Percentiles rank a stretch among this genome's conserved stretches.
phyloP scores from a whole-genome alignment of 2,888 invertebrate species.

The Trichopoda pennipes region DNA sequence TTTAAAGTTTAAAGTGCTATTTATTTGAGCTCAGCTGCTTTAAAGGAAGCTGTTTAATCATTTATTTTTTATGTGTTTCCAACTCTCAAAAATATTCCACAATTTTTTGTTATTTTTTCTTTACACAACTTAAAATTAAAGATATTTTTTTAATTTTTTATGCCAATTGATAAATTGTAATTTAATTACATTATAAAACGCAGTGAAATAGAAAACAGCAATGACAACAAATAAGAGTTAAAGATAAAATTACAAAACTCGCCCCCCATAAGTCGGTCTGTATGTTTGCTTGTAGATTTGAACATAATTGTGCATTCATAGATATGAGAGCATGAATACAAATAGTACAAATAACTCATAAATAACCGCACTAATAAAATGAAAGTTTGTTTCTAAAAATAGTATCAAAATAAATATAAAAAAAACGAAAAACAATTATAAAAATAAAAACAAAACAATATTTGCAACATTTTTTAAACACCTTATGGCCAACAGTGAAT shows the following conservation, averaged over 20 bases:
- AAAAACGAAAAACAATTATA: slow-evolving; percentile 10
- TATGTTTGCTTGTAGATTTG: slow-evolving; percentile 21
- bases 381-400: slow-evolving; percentile 67
- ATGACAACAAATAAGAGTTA: slow-evolving; percentile 17
- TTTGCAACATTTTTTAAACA: slow-evolving; percentile 61
- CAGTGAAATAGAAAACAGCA: slow-evolving; percentile 23
- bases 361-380: slow-evolving; percentile 62
- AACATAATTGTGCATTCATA: slow-evolving; percentile 38
- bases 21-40: slow-evolving; percentile 21
- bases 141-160: slow-evolving; percentile 38
- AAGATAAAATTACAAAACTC: slow-evolving; percentile 58
- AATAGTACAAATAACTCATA: slow-evolving; percentile 43
- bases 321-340: slow-evolving; percentile 23
- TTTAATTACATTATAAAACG: slow-evolving; percentile 59
- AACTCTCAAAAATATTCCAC: slow-evolving; percentile 8
- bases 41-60: slow-evolving; percentile 34
- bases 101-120: slow-evolving; percentile 12
- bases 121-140: slow-evolving; percentile 33
- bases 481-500: slow-evolving; percentile 55
- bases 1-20: slow-evolving; percentile 2
- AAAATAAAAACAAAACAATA: slow-evolving; percentile 19
- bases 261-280: slow-evolving; percentile 34
- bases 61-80: not conserved
- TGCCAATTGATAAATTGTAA: slow-evolving; percentile 63
- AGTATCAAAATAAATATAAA: slow-evolving; percentile 42